A percentile compares a stretch with the other conserved stretches of the same genome.
phyloP scores from a whole-genome alignment of 2,113 vertebrate species.

The Brachyhypopomus occidentalis region DNA sequence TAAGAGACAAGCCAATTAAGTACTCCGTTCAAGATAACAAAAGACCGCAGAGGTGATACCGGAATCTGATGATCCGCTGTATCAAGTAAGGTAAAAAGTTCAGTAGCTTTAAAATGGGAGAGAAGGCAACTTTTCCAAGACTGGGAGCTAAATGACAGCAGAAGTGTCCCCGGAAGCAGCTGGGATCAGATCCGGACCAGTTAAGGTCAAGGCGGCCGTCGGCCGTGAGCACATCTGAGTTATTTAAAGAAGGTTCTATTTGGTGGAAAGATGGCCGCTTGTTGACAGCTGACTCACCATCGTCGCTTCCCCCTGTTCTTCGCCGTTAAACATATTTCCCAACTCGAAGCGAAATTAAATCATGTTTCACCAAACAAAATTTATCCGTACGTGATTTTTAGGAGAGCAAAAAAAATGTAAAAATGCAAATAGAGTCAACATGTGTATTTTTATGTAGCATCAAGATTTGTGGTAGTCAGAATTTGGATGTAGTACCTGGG shows the following conservation, averaged over 20 bases:
- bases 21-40: conserved; percentile 10
- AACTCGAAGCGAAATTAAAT: too few relatives aligned
- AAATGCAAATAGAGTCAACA: not conserved
- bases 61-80: not conserved
- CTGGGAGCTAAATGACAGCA: too few relatives aligned
- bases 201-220: not conserved
- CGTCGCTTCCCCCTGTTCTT: not conserved
- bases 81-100: conserved; percentile 8
- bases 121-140: not conserved
- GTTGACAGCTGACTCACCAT: not conserved
- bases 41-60: not conserved
- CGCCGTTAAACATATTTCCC: too few relatives aligned
- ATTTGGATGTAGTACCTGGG: not conserved
- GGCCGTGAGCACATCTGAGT: not conserved
- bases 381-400: not conserved
- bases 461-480: not conserved
- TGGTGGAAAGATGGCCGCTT: not conserved
- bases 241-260: not conserved
- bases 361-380: too few relatives aligned
- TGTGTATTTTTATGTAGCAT: conserved; percentile 2
- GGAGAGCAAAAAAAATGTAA: not conserved
- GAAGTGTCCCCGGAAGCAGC: too few relatives aligned
- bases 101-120: not conserved
- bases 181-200: not conserved
- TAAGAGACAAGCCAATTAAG: conserved; percentile 17